Evolutionary conservation across 1,140 invertebrate species (phyloP).

Genomic region (Gonatopus flavifemur): DNA sequence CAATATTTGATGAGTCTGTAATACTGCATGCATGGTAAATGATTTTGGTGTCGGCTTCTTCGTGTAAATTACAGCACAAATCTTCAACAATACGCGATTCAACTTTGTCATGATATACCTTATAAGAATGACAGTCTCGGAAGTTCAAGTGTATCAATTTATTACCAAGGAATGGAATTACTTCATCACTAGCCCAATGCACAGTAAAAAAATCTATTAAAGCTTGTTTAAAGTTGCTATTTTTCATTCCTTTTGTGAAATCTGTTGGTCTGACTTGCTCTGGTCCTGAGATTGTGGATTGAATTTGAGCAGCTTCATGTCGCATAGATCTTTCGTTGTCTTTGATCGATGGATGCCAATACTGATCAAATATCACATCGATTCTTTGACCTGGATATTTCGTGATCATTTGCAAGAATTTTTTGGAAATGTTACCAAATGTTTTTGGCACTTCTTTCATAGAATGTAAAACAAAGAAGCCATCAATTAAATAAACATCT

Average conservation of each 20-base stretch:
- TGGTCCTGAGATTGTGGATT: neutral
- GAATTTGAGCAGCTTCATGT: neutral
- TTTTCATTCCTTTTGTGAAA: conserved; percentile 7
- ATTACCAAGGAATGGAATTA: neutral
- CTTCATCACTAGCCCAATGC: too few relatives aligned
- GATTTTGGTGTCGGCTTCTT: conserved; percentile 12
- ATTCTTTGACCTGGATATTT: neutral
- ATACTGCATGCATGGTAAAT: conserved; percentile 6
- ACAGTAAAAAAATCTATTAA: neutral
- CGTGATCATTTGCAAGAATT: conserved; percentile 8
- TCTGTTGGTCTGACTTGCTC: conserved; percentile 3
- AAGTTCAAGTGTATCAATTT: neutral
- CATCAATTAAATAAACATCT: conserved; percentile 19
- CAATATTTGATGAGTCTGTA: neutral
- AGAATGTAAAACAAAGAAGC: conserved; percentile 20
- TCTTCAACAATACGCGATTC: neutral
- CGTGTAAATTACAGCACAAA: conserved; percentile 1
- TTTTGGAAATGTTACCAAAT: conserved; percentile 8
- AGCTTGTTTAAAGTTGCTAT: conserved; percentile 4
- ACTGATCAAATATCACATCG: conserved; percentile 6
- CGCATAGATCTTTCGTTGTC: conserved; percentile 1
- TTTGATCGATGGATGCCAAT: conserved; percentile 11
- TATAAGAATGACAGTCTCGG: neutral
- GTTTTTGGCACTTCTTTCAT: conserved; percentile 11
- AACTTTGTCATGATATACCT: neutral